A percentile compares a stretch with the other conserved stretches of the same genome.
These are phyloP conservation scores for Mycetomoellerius zeteki DNA, from an alignment of 1,140 invertebrate genomes.

Conservation along the genomic window DNA sequence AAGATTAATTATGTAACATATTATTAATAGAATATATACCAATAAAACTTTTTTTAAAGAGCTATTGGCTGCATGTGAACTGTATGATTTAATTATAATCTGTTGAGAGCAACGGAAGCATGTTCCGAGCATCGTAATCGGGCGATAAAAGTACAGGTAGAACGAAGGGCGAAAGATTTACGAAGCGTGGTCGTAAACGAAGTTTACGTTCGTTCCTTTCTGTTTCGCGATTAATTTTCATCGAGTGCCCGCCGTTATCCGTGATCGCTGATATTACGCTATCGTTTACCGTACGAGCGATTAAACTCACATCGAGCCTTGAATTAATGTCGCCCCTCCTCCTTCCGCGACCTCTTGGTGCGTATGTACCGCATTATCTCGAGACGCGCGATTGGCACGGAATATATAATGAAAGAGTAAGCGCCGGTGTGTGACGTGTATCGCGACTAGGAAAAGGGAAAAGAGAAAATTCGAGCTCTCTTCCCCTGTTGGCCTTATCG, in stretches of 20 bases:
- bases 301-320: constrained; percentile 53
- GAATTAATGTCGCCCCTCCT: constrained; percentile 36
- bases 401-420: constrained; percentile 58
- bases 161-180: constrained; percentile 37
- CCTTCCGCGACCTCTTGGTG: neutral
- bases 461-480: constrained; percentile 15
- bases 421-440: neutral
- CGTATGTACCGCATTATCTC: constrained; percentile 60
- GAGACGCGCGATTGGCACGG: constrained; percentile 61
- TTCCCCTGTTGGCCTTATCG: constrained; percentile 42
- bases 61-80: neutral
- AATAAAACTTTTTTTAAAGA: constrained; percentile 10
- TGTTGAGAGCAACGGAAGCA: constrained; percentile 22
- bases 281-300: constrained; percentile 51
- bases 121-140: constrained; percentile 8
- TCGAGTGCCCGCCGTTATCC: constrained; percentile 54
- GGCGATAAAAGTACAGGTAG: constrained; percentile 29
- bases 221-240: constrained; percentile 62
- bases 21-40: constrained; percentile 11
- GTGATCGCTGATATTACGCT: constrained; percentile 55
- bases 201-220: constrained; percentile 49
- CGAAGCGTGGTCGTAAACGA: constrained; percentile 25
- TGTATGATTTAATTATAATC: constrained; percentile 43
- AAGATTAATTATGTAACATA: neutral
- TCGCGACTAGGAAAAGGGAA: constrained; percentile 10